These are phyloP conservation scores for Podarcis muralis DNA, from an alignment of 2,113 vertebrate species.

Conservation along the genomic window DNA sequence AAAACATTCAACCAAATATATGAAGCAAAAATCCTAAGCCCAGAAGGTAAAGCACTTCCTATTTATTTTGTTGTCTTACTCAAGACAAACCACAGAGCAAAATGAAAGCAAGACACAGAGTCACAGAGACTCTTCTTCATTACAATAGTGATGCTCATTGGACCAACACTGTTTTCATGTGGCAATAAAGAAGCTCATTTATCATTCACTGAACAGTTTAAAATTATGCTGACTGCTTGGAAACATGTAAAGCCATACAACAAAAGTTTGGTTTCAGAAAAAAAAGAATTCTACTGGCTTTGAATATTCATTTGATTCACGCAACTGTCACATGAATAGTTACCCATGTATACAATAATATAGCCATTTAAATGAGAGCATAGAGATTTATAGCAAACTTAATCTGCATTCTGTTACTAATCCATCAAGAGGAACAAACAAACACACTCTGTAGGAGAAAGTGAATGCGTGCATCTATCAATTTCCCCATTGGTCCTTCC, in stretches of 20 bases:
- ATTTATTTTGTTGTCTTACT: constrained; percentile 3
- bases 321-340: constrained; percentile 46
- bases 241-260: constrained; percentile 46
- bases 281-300: constrained; percentile 7
- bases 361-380: constrained; percentile 51
- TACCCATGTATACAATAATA: constrained; percentile 32
- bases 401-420: constrained; percentile 55
- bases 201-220: constrained; percentile 42
- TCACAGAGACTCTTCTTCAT: constrained; percentile 20
- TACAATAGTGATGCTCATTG: constrained; percentile 11
- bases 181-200: constrained; percentile 45
- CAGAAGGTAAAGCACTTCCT: neutral
- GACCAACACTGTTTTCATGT: constrained; percentile 37
- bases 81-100: neutral
- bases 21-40: neutral
- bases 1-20: neutral
- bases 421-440: constrained; percentile 60
- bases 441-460: constrained; percentile 35
- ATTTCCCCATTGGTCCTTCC: neutral
- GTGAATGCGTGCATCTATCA: constrained; percentile 41
- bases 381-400: constrained; percentile 56
- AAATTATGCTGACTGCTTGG: constrained; percentile 36
- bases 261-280: constrained; percentile 46
- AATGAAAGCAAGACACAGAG: neutral
- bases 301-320: constrained; percentile 42